These are phyloP conservation scores for Ectropis crepuscularia DNA, from an alignment of 2,888 invertebrate genomes.

Conservation along the genomic window DNA sequence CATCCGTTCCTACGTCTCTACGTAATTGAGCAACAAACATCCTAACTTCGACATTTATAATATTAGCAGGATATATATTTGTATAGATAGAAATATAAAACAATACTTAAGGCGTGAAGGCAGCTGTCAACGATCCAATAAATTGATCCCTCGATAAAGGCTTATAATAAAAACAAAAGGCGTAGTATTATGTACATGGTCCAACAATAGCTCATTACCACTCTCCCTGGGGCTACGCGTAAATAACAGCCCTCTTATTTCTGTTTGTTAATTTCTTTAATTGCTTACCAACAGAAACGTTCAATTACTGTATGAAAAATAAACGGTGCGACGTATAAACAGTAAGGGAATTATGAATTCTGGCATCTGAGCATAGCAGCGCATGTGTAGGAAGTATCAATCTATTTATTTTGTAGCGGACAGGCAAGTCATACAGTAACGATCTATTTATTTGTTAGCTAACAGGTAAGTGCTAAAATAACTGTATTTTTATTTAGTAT, in stretches of 20 bases:
- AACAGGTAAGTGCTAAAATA: no score
- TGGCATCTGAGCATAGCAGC: no score
- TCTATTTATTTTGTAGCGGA: no score
- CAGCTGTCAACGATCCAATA: slow-evolving; percentile 19
- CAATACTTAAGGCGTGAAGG: slow-evolving; percentile 10
- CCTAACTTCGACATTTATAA: no score
- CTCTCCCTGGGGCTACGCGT: slow-evolving; percentile 53
- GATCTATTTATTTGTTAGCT: no score
- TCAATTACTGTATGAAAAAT: slow-evolving; percentile 74
- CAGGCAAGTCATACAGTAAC: no score
- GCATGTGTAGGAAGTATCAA: no score
- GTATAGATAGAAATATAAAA: neutral
- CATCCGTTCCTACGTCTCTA: no score
- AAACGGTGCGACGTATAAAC: slow-evolving; percentile 25
- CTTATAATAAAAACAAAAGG: slow-evolving; percentile 40
- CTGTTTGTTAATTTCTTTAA: slow-evolving; percentile 76
- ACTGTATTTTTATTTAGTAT: no score
- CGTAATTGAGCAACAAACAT: no score
- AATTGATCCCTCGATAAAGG: slow-evolving; percentile 11
- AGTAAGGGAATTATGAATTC: slow-evolving; percentile 39
- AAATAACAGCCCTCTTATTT: slow-evolving; percentile 63
- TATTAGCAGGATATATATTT: no score
- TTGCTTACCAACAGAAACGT: slow-evolving; percentile 66
- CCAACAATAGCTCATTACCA: slow-evolving; percentile 57
- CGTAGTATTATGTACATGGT: slow-evolving; percentile 37